A percentile compares a stretch with the other conserved stretches of the same genome.
These are phyloP conservation scores for Eidolon dupreanum DNA, from an alignment of 2,797 vertebrate species.

Conservation along the genomic window DNA sequence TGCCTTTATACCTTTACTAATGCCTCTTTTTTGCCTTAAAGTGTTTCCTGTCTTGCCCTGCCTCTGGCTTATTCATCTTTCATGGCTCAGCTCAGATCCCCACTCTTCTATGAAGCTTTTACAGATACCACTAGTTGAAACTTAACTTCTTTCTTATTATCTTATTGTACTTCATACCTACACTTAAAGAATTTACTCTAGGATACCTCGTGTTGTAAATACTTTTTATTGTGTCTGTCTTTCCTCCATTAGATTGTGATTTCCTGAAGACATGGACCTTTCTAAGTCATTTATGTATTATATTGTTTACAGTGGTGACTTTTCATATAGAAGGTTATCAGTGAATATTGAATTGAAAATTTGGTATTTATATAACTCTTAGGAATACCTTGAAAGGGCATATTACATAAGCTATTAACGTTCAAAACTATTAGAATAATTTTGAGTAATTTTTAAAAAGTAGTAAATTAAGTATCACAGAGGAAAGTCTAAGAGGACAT, in stretches of 20 bases:
- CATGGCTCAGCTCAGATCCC: background rate
- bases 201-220: background rate
- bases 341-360: constrained; percentile 22
- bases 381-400: constrained; percentile 21
- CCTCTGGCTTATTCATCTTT: background rate
- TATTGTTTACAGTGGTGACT: background rate
- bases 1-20: background rate
- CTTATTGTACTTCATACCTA: background rate
- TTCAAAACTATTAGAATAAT: background rate
- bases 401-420: background rate
- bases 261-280: constrained; percentile 24
- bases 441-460: background rate
- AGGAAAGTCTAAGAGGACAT: background rate
- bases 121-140: constrained; percentile 3
- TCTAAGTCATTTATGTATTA: constrained; percentile 13
- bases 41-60: background rate
- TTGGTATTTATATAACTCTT: background rate
- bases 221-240: background rate
- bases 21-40: background rate
- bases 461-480: background rate
- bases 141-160: background rate
- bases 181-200: background rate
- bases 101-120: background rate
- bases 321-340: background rate
- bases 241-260: background rate